Evolutionary conservation across 2,888 invertebrate species (phyloP).

Genomic region (Perizoma flavofasciatum): DNA sequence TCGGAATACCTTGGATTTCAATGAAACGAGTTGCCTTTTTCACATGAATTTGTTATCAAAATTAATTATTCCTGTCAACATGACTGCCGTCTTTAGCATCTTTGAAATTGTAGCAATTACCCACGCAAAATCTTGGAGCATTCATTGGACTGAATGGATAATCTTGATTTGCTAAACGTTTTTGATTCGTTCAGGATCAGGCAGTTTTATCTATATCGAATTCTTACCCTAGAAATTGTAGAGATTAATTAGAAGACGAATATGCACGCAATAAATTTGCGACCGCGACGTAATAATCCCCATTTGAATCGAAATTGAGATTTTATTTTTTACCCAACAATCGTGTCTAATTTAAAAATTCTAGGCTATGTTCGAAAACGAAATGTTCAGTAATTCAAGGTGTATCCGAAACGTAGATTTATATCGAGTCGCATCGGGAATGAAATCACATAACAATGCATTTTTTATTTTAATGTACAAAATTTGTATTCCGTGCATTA

Average conservation of each 20-base stretch:
- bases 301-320: conserved; percentile 4
- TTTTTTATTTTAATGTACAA: conserved; percentile 56
- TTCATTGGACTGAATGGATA: conserved; percentile 33
- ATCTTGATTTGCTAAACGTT: conserved; percentile 30
- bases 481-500: conserved; percentile 73
- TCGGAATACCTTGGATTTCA: conserved; percentile 30
- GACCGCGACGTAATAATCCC: conserved; percentile 52
- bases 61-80: conserved; percentile 36
- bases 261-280: conserved; percentile 53
- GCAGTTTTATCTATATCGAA: conserved; percentile 39
- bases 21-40: conserved; percentile 29
- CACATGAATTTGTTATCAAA: conserved; percentile 28
- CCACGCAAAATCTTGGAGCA: conserved; percentile 27
- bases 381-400: conserved; percentile 44
- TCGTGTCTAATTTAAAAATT: conserved; percentile 1
- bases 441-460: conserved; percentile 70
- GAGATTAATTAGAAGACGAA: conserved; percentile 37
- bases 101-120: conserved; percentile 38
- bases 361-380: conserved; percentile 3
- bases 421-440: conserved; percentile 61
- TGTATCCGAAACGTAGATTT: conserved; percentile 56
- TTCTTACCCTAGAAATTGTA: conserved; percentile 38
- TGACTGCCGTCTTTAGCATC: conserved; percentile 22
- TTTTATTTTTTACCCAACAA: background rate
- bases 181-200: conserved; percentile 40